phyloP scores from a whole-genome alignment of 64 coral and sea anemone species.

The Anthopleura sola region DNA sequence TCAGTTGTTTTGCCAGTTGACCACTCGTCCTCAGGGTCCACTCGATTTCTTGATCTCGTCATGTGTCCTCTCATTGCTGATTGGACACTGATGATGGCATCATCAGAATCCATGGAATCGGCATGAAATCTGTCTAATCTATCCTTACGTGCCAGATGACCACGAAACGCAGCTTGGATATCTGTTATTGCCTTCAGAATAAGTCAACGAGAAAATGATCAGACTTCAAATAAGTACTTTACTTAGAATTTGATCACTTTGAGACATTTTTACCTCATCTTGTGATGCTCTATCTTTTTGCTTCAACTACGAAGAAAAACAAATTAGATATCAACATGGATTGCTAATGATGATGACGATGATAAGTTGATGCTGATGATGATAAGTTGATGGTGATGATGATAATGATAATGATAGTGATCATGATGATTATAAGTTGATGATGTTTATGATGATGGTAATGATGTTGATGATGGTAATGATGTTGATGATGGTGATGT shows the following conservation, averaged over 20 bases:
- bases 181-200: constrained; percentile 60
- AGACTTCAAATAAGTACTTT: not conserved
- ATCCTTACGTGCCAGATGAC: constrained; percentile 52
- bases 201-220: not conserved
- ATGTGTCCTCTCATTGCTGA: constrained; percentile 85
- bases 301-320: constrained; percentile 1
- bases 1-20: constrained; percentile 27
- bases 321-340: not conserved
- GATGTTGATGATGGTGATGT: too few relatives aligned
- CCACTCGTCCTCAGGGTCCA: constrained; percentile 27
- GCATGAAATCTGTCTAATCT: constrained; percentile 44
- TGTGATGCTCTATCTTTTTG: constrained; percentile 12
- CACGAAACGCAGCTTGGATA: constrained; percentile 85
- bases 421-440: too few relatives aligned
- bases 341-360: too few relatives aligned
- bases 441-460: too few relatives aligned
- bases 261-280: constrained; percentile 26
- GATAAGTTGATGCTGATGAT: too few relatives aligned
- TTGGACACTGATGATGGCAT: constrained; percentile 63
- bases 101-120: constrained; percentile 56
- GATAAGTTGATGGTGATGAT: too few relatives aligned
- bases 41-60: constrained; percentile 50
- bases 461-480: too few relatives aligned
- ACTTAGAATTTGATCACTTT: not conserved
- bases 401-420: too few relatives aligned